phyloP scores from a whole-genome alignment of 2,113 vertebrate species.

The Macaca fascicularis region T2T-MFA8v1.1 NC_088375.1:172007001-172007500 shows the following conservation, averaged over 20 bases:
- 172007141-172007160: not conserved
- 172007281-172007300: not conserved
- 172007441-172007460: not conserved
- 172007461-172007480: not conserved
- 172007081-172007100: not conserved
- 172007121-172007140: not conserved
- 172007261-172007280: not conserved
- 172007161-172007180: not conserved
- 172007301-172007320: not conserved
- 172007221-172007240: not conserved
- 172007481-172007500: not conserved
- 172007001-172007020: not conserved
- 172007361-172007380: not conserved
- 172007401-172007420: not conserved
- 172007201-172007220: not conserved
- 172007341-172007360: not conserved
- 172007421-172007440: not conserved
- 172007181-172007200: not conserved
- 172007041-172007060: not conserved
- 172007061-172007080: not conserved
- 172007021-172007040: not conserved
- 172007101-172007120: not conserved
- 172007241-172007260: not conserved
- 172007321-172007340: not conserved
- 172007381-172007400: not conserved